phyloP scores from a whole-genome alignment of 2,113 vertebrate species.

The Toxostoma redivivum region DNA sequence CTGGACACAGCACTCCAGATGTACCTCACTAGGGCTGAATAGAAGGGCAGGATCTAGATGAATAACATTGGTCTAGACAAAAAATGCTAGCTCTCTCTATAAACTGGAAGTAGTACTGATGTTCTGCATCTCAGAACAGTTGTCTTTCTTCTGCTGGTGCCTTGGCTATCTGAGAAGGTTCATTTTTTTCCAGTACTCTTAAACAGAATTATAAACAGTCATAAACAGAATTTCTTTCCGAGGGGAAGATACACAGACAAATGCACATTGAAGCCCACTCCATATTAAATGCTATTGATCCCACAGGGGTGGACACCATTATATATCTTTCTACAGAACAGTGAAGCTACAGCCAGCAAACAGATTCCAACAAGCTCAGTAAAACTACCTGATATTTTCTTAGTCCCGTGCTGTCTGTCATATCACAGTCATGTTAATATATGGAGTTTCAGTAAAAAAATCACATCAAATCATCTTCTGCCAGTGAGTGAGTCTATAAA shows the following conservation, averaged over 20 bases:
- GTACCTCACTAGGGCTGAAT: background rate
- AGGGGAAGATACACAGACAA: background rate
- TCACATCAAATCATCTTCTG: background rate
- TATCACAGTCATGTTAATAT: background rate
- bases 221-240: background rate
- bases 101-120: background rate
- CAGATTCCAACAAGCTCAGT: background rate
- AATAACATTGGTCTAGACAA: background rate
- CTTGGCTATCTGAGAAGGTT: background rate
- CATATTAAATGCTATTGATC: background rate
- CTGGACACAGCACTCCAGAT: background rate
- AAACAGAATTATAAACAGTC: no score
- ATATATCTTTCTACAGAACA: background rate
- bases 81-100: background rate
- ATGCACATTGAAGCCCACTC: background rate
- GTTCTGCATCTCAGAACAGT: background rate
- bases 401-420: background rate
- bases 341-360: background rate
- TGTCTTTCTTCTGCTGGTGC: background rate
- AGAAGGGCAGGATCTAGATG: background rate
- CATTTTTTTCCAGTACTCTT: background rate
- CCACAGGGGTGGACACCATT: background rate
- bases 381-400: background rate
- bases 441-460: background rate
- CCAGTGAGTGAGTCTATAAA: background rate